Conservation (phyloP, 2,113 vertebrate genomes). For the Silurus glanis region DNA sequence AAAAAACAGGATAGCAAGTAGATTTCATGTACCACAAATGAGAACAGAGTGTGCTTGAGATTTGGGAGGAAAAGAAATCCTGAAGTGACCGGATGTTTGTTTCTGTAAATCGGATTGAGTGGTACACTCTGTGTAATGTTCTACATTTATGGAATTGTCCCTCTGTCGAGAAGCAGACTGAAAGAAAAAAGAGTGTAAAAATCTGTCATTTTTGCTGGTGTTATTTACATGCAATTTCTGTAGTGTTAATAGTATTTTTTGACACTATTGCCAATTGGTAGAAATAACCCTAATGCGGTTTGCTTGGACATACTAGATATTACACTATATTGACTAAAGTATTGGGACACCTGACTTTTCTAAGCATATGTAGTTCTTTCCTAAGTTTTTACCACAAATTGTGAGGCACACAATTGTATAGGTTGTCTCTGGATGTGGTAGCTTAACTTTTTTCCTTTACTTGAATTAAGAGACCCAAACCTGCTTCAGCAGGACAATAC, state of each 20-base stretch:
- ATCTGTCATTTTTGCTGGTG: background rate
- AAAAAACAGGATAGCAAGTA: constrained; percentile 20
- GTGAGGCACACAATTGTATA: too few species aligned
- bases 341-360: too few species aligned
- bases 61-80: background rate
- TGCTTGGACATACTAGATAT: background rate
- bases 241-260: background rate
- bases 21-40: constrained; percentile 27
- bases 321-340: too few species aligned
- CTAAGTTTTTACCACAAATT: too few species aligned
- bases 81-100: background rate
- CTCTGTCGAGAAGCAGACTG: background rate
- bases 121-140: background rate
- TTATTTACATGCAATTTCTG: background rate
- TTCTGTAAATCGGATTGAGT: constrained; percentile 1
- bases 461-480: too few species aligned
- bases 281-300: background rate
- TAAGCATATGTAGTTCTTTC: too few species aligned
- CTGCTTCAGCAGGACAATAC: too few species aligned
- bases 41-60: constrained; percentile 1
- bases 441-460: too few species aligned
- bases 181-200: background rate
- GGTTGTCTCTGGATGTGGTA: too few species aligned
- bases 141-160: background rate
- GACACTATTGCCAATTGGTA: background rate